Conservation (phyloP, 2,113 vertebrate genomes). For the Dascyllus trimaculatus region DNA sequence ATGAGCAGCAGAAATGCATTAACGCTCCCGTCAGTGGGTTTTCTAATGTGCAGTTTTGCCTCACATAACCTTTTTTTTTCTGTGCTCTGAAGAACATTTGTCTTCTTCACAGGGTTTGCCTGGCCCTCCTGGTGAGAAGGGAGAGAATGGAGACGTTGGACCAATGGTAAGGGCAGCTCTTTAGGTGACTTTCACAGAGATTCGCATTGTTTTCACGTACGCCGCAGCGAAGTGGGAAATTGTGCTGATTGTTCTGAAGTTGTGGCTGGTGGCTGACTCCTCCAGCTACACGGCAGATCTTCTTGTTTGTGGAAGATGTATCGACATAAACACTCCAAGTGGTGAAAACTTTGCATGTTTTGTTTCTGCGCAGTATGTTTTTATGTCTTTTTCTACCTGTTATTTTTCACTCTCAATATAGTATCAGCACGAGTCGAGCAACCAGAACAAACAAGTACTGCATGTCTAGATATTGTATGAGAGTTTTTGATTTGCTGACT, state of each 20-base stretch:
- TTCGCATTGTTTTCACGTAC: conserved; percentile 34
- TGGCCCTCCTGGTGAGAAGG: conserved; percentile 97
- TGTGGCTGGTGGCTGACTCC: conserved; percentile 25
- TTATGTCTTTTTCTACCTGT: background rate
- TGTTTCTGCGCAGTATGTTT: background rate
- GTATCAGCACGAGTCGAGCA: background rate
- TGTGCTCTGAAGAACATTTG: conserved; percentile 39
- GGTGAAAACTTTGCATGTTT: conserved; percentile 6
- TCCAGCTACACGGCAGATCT: conserved; percentile 26
- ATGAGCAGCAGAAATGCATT: conserved; percentile 50
- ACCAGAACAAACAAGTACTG: background rate
- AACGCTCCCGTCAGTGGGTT: conserved; percentile 15
- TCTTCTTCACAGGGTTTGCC: conserved; percentile 90
- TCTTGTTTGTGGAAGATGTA: conserved; percentile 11
- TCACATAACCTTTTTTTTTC: conserved; percentile 21
- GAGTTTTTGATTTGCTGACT: conserved; percentile 14
- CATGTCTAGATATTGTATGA: background rate
- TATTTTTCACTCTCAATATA: background rate
- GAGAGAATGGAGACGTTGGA: conserved; percentile 97
- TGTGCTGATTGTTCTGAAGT: conserved; percentile 37
- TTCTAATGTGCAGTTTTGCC: conserved; percentile 19
- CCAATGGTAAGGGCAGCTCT: conserved; percentile 89
- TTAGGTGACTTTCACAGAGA: background rate
- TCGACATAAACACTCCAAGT: conserved; percentile 15
- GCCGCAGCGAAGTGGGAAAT: conserved; percentile 21